Evolutionary conservation across 2,888 invertebrate genomes (phyloP), one percentile per base, ranked within the genome.

Genomic region (Tinea semifulvella): DNA sequence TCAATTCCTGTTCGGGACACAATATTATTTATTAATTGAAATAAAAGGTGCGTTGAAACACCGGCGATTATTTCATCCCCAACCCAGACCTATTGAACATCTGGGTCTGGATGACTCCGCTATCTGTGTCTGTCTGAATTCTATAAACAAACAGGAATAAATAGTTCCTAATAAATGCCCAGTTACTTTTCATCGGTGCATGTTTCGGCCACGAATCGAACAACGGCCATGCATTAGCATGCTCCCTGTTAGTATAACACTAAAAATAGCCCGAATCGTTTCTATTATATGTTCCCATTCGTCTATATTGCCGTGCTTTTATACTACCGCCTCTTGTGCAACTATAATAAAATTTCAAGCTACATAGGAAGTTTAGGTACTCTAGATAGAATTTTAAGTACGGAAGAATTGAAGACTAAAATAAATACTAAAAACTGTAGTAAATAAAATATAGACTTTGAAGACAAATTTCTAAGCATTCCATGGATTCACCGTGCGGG

Each of bases 181-280:
- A n/a, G n/a, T n/a, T n/a, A n/a, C n/a, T n/a, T n/a, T n/a, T n/a
- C n/a, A n/a, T n/a, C n/a, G n/a, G n/a, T n/a, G n/a, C n/a, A n/a
- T n/a, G n/a, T n/a, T 60, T 58, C 56, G 56, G 43, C 43, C 20
- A 53, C 55, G 60, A 63, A 65, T 65, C 60, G 62, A 61, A 48
- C 48, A 48, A 60, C 60, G 57, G 58, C 56, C 58, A 56, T 56
- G 48, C 48, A 46, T 46, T 43, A 45, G 45, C 45, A 45, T 45
- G 45, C 47, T 44, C 35, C n/a, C 59, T 64, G 65, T 66, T 65
- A 59, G 57, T 58, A 54, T 63, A 53, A 54, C 49, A 45, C 53
- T 60, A 59, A 56, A 58, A 56, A 60, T 52, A 50, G 43, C 48
- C 17, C 46, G 26, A 17, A 13, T 20, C 16, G 45, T 40, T 43